A percentile compares a stretch with the other conserved stretches of the same genome.
These are phyloP conservation scores for Corythucha ciliata DNA, from an alignment of 2,888 invertebrate species.

Conservation along the genomic window DNA sequence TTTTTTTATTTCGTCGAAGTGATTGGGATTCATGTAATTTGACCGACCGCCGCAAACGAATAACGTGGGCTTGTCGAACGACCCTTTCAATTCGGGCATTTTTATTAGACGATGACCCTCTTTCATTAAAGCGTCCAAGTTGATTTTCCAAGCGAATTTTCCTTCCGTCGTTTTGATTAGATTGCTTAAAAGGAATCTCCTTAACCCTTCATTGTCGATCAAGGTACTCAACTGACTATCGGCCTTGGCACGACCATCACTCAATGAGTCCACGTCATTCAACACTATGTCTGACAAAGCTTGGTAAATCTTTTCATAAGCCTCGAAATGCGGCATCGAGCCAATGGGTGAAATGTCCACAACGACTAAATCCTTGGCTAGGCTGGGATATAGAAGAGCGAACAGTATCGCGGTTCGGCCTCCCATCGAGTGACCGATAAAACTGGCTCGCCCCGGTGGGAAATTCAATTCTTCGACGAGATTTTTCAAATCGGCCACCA, in stretches of 20 bases:
- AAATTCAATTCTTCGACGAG: constrained; percentile 49
- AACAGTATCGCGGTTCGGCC: constrained; percentile 73
- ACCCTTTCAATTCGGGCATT: constrained; percentile 49
- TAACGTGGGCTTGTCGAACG: constrained; percentile 59
- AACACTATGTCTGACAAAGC: constrained; percentile 55
- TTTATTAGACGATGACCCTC: constrained; percentile 56
- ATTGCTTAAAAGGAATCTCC: constrained; percentile 75
- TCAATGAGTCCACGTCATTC: constrained; percentile 52
- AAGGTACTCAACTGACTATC: constrained; percentile 54
- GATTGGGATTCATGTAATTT: constrained; percentile 52
- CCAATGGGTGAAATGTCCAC: constrained; percentile 65
- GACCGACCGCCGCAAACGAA: constrained; percentile 81
- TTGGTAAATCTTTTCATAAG: constrained; percentile 55
- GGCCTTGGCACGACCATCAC: constrained; percentile 56
- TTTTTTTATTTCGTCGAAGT: constrained; percentile 54
- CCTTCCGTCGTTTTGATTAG: constrained; percentile 54
- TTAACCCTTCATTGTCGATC: constrained; percentile 39
- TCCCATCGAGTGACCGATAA: constrained; percentile 23
- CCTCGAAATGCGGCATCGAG: constrained; percentile 51
- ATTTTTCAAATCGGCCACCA: constrained; percentile 61
- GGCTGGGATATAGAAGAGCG: constrained; percentile 58
- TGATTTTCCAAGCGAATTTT: constrained; percentile 65
- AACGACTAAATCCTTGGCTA: constrained; percentile 57
- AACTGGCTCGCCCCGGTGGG: constrained; percentile 15
- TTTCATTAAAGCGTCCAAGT: constrained; percentile 60